Base-by-base conservation (phyloP, 2,888 invertebrate genomes). In the Napeogenes inachia region DNA sequence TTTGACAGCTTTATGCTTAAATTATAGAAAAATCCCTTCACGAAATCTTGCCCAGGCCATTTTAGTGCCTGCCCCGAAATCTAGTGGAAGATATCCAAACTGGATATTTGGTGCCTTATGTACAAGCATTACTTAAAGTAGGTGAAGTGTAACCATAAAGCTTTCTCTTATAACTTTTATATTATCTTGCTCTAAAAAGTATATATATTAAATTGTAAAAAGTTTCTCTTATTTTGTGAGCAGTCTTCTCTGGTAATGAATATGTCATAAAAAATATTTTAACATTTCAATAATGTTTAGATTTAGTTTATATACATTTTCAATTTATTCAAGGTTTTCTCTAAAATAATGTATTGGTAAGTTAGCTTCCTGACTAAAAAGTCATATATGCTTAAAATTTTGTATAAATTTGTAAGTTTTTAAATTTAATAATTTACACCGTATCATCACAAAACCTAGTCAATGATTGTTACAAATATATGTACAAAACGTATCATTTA, bases 401-500 rank as follows among this genome's bases (percentile, higher is more conserved):
- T 13, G 12, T 38, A 53, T 30, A 33, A 21, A 21, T 21, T 21
- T 54, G 2, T n/a, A n/a, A n/a, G n/a, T 8, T 13, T 42, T 6
- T 13, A 42, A n/a, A 59, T 32, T 10, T 56, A 46, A 42, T 47
- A 45, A 35, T 62, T 59, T 59, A 56, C 55, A 59, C 33, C 30
- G 42, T 62, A 61, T 56, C 46, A 56, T 63, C 60, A 54, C 54
- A 46, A 32, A 45, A 60, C 65, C 70, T 71, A 71, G 71, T 71
- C 71, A 71, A 66, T 63, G 47, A 62, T 66, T 65, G 67, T 70
- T 71, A 69, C 66, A 69, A 67, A 66, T 59, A 12, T 10, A 42
- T 35, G 35, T 2, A 35, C 35, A 35, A 5, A 35, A 5, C 6
- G 6, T 2, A 35, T 6, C 8, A 42, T 42, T 42, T 42, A 42